Percentiles rank a stretch among this genome's conserved stretches.
Conservation (phyloP, 23 tunicate genomes). For the Ciona savignyi region DNA sequence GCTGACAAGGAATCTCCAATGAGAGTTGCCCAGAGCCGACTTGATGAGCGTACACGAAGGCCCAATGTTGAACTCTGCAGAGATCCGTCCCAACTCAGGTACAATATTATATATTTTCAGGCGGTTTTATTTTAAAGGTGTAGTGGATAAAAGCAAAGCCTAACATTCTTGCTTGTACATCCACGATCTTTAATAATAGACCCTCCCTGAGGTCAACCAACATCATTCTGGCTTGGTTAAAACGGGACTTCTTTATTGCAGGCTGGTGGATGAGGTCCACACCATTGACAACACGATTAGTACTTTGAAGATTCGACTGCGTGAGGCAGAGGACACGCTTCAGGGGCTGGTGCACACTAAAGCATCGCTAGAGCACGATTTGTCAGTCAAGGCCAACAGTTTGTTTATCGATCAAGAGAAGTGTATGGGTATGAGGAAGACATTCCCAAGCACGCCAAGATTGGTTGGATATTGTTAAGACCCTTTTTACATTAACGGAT, state of each 20-base stretch:
- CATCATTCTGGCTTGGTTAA: too few relatives aligned
- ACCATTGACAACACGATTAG: conserved; percentile 70
- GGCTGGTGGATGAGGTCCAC: conserved; percentile 69
- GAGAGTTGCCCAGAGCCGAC: conserved; percentile 82
- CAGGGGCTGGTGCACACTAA: conserved; percentile 85
- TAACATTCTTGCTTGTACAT: too few relatives aligned
- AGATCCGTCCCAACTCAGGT: conserved; percentile 90
- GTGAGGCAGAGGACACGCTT: conserved; percentile 78
- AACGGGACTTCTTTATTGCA: too few relatives aligned
- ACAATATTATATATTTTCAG: too few relatives aligned
- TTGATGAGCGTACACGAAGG: conserved; percentile 85
- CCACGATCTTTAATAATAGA: too few relatives aligned
- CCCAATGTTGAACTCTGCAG: conserved; percentile 93
- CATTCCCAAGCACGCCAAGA: conserved; percentile 90
- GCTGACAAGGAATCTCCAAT: conserved; percentile 81
- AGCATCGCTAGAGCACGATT: conserved; percentile 81
- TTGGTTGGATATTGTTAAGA: conserved; percentile 71
- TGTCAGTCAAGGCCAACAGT: conserved; percentile 71
- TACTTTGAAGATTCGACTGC: conserved; percentile 43
- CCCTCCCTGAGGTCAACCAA: too few relatives aligned
- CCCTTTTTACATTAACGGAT: too few relatives aligned
- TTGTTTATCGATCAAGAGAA: conserved; percentile 96
- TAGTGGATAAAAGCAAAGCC: too few relatives aligned
- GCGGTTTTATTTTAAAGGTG: too few relatives aligned
- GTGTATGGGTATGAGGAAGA: conserved; percentile 93